Percentiles rank a stretch among this genome's conserved stretches.
phyloP scores from a whole-genome alignment of 2,797 vertebrate species.

The Alca torda region DNA sequence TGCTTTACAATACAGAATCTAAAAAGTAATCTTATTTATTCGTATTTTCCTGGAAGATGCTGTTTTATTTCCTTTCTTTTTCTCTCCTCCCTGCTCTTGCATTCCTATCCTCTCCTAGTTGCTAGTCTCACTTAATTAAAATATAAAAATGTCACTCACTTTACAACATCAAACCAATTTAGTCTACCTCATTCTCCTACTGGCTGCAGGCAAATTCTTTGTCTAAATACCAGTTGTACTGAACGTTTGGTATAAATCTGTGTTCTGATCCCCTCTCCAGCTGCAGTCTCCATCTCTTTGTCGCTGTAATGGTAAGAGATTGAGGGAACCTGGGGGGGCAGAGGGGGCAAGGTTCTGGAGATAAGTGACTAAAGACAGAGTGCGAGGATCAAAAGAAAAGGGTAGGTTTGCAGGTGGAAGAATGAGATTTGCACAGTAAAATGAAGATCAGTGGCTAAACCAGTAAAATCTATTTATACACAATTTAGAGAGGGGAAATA shows the following conservation, averaged over 20 bases:
- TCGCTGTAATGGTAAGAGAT: background rate
- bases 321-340: background rate
- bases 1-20: background rate
- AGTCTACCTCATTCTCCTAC: background rate
- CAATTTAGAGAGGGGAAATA: background rate
- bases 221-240: slow-evolving; percentile 7
- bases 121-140: slow-evolving; percentile 42
- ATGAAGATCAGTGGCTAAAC: background rate
- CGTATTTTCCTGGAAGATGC: background rate
- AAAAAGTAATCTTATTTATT: slow-evolving; percentile 6
- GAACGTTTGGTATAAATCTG: background rate
- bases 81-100: background rate
- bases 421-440: background rate
- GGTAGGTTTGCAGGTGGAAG: background rate
- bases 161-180: slow-evolving; percentile 7
- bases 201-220: slow-evolving; percentile 22
- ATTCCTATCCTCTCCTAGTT: background rate
- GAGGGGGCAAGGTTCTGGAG: background rate
- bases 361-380: background rate
- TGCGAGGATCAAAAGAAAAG: background rate
- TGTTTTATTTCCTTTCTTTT: slow-evolving; percentile 3
- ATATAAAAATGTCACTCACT: slow-evolving; percentile 29
- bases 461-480: background rate
- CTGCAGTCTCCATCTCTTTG: background rate
- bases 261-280: background rate